These are phyloP conservation scores for Hesperia comma DNA, from an alignment of 2,888 invertebrate species.

Conservation along the genomic window DNA sequence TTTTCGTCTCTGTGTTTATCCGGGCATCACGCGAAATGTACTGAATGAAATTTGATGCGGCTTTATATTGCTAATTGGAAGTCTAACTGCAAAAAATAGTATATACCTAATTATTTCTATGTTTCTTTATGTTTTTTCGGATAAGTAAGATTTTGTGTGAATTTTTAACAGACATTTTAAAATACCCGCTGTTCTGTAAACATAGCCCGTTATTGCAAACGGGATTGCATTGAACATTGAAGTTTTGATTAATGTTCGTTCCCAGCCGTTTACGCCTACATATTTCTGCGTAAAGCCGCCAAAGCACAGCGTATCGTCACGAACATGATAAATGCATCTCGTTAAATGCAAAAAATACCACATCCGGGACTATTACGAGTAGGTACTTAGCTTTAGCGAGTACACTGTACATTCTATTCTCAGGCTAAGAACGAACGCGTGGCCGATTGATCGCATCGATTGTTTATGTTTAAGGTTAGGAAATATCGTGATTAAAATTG, in stretches of 20 bases:
- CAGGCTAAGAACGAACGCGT: constrained; percentile 1
- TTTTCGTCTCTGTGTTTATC: too few relatives aligned
- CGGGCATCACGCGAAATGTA: too few relatives aligned
- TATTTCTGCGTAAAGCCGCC: constrained; percentile 25
- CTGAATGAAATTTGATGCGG: too few relatives aligned
- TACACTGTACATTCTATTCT: constrained; percentile 7
- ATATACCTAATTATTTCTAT: too few relatives aligned
- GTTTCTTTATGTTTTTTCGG: too few relatives aligned
- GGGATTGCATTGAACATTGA: not conserved
- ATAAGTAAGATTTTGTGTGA: too few relatives aligned
- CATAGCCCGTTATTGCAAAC: not conserved
- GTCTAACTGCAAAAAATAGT: too few relatives aligned
- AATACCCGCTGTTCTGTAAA: too few relatives aligned
- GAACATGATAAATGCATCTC: constrained; percentile 44
- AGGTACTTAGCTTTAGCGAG: not conserved
- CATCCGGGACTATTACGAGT: constrained; percentile 43
- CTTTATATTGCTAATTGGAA: too few relatives aligned
- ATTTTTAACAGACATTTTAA: too few relatives aligned
- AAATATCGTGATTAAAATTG: too few relatives aligned
- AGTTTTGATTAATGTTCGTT: not conserved
- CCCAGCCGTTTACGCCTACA: constrained; percentile 15
- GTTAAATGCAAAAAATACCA: constrained; percentile 44
- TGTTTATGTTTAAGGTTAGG: too few relatives aligned
- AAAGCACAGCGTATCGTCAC: constrained; percentile 36
- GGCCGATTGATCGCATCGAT: not conserved